Evolutionary conservation across 1,140 invertebrate species (phyloP), one percentile per base, ranked within the genome.

Genomic region (Dufourea novaeangliae): DNA sequence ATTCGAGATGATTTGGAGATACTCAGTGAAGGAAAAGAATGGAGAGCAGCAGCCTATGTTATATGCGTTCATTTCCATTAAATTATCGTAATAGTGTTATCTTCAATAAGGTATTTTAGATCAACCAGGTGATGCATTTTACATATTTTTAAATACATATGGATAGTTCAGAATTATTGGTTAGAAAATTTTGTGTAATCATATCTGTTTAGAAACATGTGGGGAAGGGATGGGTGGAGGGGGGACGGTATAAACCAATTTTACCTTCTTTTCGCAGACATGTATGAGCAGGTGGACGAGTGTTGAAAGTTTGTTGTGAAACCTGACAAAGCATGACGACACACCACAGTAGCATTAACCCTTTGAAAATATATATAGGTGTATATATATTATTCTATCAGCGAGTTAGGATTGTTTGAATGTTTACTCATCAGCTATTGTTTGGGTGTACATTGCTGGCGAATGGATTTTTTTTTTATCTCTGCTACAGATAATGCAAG

Each of bases 251-350:
- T 37, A 67, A 74, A 34, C 29, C 12, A 34, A 71, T 46, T 8
- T 67, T 10, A 29, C n/a, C 22, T 57, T 80, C 52, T 75, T 54
- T 73, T 3, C 66, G 41, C 62, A 82, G 62, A 72, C 25, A 27
- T n/a, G 20, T 50, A 46, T 69, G 14, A 46, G 20, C 22, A 27
- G 56, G 29, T 52, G 20, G 14, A 4, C 10, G 29, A 22, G 29
- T 5, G 12, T 32, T 34, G 5, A 50, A 27, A 50, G 70, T 69
- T 17, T 7, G 61, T 50, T 75, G 10, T 29, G 56, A 59, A 44
- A 20, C 52, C 25, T 8, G 11, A 27, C n/a, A 3, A 56, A 67
- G 39, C 29, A 72, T 44, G 46, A 27, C 62, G 37, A 34, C n/a
- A 57, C 32, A 52, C 34, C 34, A 70, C 44, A 41, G 17, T 70